Conservation (phyloP, 2,113 vertebrate species). For the Muntiacus reevesi region DNA sequence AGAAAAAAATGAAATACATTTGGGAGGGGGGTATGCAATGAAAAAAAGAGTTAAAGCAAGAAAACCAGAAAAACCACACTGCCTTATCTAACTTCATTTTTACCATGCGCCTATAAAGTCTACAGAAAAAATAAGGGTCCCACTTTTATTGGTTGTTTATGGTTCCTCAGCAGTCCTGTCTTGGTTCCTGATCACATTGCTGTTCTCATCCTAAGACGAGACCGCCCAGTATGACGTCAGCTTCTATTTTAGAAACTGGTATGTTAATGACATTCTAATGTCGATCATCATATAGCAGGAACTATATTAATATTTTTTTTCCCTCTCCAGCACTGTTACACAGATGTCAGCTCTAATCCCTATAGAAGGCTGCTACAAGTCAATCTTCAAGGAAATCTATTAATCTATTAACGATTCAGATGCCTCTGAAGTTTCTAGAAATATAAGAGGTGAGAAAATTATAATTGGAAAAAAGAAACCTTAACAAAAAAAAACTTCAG, state of each 20-base stretch:
- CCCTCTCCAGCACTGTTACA: slow-evolving; percentile 44
- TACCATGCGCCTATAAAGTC: neutral
- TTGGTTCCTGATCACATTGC: neutral
- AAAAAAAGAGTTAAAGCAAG: slow-evolving; percentile 7
- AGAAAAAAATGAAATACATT: neutral
- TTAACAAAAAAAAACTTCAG: neutral
- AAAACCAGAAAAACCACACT: neutral
- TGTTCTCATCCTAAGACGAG: neutral
- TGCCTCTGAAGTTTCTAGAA: slow-evolving; percentile 63
- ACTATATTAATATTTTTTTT: slow-evolving; percentile 51
- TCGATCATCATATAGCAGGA: neutral
- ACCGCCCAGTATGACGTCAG: neutral
- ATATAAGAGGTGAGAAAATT: slow-evolving; percentile 67
- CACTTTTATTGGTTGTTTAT: neutral
- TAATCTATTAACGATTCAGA: neutral
- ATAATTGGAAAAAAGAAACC: slow-evolving; percentile 4
- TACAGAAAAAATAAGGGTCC: neutral
- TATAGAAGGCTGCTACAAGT: slow-evolving; percentile 61
- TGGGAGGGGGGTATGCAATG: neutral
- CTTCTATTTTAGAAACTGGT: slow-evolving; percentile 27
- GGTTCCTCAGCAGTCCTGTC: neutral
- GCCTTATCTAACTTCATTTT: neutral
- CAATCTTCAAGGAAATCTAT: slow-evolving; percentile 65
- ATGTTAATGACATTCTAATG: slow-evolving; percentile 58
- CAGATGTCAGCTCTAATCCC: slow-evolving; percentile 48